phyloP scores from a whole-genome alignment of 2,888 invertebrate species.

The Glaucopsyche alexis region DNA sequence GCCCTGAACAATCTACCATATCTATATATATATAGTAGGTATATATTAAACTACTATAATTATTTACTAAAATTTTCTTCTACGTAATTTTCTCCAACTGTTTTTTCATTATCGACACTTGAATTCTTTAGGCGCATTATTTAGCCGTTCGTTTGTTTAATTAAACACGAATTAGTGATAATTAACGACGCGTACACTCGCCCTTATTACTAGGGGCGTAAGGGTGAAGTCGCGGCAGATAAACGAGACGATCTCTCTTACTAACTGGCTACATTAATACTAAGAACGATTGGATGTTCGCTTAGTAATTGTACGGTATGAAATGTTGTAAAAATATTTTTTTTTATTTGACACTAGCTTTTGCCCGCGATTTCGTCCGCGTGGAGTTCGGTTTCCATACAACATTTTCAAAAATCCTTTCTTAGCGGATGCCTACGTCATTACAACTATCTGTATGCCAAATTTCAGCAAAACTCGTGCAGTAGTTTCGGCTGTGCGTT shows the following conservation, averaged over 20 bases:
- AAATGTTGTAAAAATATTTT: neutral
- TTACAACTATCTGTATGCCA: too few relatives aligned
- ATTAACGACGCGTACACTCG: constrained; percentile 50
- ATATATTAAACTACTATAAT: too few relatives aligned
- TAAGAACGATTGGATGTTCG: constrained; percentile 44
- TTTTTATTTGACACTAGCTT: too few relatives aligned
- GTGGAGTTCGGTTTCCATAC: too few relatives aligned
- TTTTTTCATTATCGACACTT: neutral
- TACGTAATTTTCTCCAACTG: neutral
- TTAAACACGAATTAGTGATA: constrained; percentile 63
- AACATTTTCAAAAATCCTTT: too few relatives aligned
- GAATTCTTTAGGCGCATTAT: constrained; percentile 5
- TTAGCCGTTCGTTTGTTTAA: constrained; percentile 48
- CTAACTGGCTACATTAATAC: constrained; percentile 76
- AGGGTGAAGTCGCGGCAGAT: constrained; percentile 46
- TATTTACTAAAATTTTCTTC: too few relatives aligned
- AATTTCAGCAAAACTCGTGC: too few relatives aligned
- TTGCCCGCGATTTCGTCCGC: too few relatives aligned
- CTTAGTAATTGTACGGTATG: constrained; percentile 35
- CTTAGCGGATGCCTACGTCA: too few relatives aligned
- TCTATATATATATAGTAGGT: too few relatives aligned
- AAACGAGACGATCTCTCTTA: constrained; percentile 72
- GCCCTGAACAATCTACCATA: too few relatives aligned
- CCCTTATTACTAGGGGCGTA: constrained; percentile 33
- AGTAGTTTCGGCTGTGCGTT: too few relatives aligned